Percentiles rank a stretch among this genome's conserved stretches.
These are phyloP conservation scores for Lithophane ornitopus DNA, from an alignment of 2,888 invertebrate species.

Conservation along the genomic window DNA sequence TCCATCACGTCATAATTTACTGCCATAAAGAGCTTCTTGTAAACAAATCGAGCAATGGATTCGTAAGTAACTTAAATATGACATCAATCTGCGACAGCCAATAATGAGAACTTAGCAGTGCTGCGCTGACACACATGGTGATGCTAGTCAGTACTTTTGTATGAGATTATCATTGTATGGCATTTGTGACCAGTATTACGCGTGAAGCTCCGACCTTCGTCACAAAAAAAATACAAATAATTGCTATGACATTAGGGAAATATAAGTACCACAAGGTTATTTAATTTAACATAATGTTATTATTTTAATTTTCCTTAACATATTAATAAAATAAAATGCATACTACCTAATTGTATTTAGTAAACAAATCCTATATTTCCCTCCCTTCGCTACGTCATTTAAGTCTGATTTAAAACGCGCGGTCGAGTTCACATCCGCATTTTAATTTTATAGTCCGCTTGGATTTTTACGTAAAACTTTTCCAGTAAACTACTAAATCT, in stretches of 20 bases:
- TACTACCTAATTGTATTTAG: background rate
- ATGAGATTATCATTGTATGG: background rate
- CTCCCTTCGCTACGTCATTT: background rate
- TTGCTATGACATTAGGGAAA: slow-evolving; percentile 6
- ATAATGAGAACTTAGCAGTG: slow-evolving; percentile 12
- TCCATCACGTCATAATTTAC: background rate
- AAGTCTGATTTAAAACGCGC: background rate
- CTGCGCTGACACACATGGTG: slow-evolving; percentile 29
- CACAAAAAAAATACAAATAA: slow-evolving; percentile 8
- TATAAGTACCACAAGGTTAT: background rate
- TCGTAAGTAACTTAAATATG: background rate
- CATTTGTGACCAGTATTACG: slow-evolving; percentile 9
- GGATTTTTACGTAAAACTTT: background rate
- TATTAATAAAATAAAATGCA: background rate
- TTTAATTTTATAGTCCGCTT: background rate
- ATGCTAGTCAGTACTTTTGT: background rate
- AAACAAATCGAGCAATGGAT: slow-evolving; percentile 24
- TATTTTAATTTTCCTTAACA: slow-evolving; percentile 7
- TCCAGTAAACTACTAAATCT: background rate
- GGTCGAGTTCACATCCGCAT: slow-evolving; percentile 14
- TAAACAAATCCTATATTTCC: slow-evolving; percentile 3
- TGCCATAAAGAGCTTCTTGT: background rate
- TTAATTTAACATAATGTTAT: background rate
- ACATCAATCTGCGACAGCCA: slow-evolving; percentile 23
- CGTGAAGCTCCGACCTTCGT: background rate